phyloP scores from a whole-genome alignment of 23 tunicate species.

The Styela plicata region DNA sequence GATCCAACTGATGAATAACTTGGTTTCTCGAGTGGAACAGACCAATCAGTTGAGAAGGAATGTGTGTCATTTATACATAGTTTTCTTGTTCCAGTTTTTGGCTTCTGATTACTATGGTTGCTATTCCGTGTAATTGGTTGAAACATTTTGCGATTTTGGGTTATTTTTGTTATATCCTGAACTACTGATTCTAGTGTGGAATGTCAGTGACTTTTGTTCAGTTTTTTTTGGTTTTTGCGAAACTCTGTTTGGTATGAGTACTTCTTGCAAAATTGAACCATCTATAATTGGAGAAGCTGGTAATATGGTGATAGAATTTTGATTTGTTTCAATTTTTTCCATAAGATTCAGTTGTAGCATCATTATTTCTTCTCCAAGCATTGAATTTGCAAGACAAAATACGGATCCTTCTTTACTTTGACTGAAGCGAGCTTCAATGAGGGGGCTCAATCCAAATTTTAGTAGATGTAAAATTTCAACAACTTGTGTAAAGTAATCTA shows the following conservation, averaged over 20 bases:
- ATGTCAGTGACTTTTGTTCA: constrained; percentile 38
- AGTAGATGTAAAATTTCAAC: constrained; percentile 23
- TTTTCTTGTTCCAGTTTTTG: background rate
- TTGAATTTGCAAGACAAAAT: background rate
- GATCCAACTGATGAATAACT: background rate
- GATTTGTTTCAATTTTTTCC: background rate
- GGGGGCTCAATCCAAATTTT: background rate
- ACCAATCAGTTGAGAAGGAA: background rate
- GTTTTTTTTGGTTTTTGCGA: background rate
- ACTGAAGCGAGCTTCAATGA: background rate
- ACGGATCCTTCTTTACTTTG: background rate
- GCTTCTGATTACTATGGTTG: background rate
- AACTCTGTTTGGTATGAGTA: background rate
- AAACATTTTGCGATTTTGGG: constrained; percentile 38
- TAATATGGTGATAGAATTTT: background rate
- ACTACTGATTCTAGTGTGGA: constrained; percentile 56
- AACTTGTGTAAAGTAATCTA: constrained; percentile 37
- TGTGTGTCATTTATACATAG: background rate
- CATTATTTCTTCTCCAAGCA: background rate
- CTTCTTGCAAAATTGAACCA: constrained; percentile 7
- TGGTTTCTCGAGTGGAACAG: background rate
- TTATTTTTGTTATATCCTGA: constrained; percentile 59
- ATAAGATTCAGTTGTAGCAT: background rate
- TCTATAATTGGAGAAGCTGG: background rate
- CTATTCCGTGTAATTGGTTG: constrained; percentile 35